Conservation (phyloP, 37 sponge, comb jelly and placozoan species). For the Crambe crambe region DNA sequence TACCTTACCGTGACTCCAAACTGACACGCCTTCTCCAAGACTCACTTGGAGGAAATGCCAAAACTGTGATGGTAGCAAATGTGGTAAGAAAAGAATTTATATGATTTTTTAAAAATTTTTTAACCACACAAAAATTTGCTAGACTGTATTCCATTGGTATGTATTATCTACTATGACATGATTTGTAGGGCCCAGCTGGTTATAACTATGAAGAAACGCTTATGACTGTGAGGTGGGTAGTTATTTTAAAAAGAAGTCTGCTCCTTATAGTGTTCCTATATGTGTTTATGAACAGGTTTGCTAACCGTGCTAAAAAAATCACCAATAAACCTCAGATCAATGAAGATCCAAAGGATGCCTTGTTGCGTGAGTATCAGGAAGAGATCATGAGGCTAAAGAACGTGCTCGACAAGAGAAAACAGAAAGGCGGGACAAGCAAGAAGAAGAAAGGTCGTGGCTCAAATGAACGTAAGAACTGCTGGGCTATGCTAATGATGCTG, state of each 20-base stretch:
- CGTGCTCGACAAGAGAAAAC: slow-evolving; percentile 71
- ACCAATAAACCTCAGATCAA: slow-evolving; percentile 99
- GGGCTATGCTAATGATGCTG: background rate
- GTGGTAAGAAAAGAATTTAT: slow-evolving; percentile 51
- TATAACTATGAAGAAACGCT: slow-evolving; percentile 98
- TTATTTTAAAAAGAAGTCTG: background rate
- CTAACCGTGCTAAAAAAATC: slow-evolving; percentile 97
- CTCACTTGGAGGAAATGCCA: slow-evolving; percentile 96
- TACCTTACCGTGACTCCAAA: slow-evolving; percentile 97
- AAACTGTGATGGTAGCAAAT: slow-evolving; percentile 97
- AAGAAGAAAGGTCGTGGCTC: slow-evolving; percentile 27
- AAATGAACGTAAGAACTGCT: background rate
- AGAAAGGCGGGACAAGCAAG: slow-evolving; percentile 14
- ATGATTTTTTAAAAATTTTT: background rate
- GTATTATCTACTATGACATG: too few relatives aligned
- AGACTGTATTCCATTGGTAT: too few relatives aligned
- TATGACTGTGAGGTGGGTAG: slow-evolving; percentile 81
- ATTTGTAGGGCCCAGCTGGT: slow-evolving; percentile 87
- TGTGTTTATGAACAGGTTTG: slow-evolving; percentile 76
- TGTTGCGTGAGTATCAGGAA: slow-evolving; percentile 91
- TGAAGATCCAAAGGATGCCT: slow-evolving; percentile 98
- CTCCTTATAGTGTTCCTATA: background rate
- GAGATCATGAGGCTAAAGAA: slow-evolving; percentile 74
- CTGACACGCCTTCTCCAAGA: slow-evolving; percentile 96
- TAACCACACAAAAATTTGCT: too few relatives aligned